A percentile compares a stretch with the other conserved stretches of the same genome.
Evolutionary conservation across 2,888 invertebrate species (phyloP).

Genomic region (Ypsolopha sequella): DNA sequence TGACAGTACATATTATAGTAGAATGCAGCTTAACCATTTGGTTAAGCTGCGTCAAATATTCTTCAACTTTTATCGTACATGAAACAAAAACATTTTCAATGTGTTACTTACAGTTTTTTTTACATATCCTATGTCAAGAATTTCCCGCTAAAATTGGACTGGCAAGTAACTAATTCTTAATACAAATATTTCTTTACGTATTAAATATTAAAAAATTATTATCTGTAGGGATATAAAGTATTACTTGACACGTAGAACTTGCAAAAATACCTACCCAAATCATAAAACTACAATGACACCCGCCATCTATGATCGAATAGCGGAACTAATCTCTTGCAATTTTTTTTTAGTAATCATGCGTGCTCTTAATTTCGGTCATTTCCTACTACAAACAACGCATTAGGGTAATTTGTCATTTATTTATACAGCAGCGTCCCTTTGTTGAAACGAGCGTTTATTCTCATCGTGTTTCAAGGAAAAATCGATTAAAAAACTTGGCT

Average conservation of each 20-base stretch:
- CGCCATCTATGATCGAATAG: conserved; percentile 58
- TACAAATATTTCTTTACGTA: too few species aligned
- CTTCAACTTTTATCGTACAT: background rate
- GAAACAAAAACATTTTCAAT: too few species aligned
- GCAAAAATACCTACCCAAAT: too few species aligned
- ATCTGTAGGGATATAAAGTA: too few species aligned
- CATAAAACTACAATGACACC: too few species aligned
- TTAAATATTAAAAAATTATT: too few species aligned
- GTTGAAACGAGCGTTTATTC: too few species aligned
- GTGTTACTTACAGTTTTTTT: background rate
- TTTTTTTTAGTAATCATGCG: conserved; percentile 23
- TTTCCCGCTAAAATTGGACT: background rate
- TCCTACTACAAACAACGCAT: conserved; percentile 25
- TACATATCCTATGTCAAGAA: background rate
- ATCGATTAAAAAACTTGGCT: conserved; percentile 31
- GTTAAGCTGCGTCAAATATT: background rate
- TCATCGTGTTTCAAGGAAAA: conserved; percentile 30
- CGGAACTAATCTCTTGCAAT: conserved; percentile 23
- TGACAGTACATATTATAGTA: background rate
- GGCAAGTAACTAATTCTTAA: too few species aligned
- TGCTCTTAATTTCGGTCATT: conserved; percentile 44
- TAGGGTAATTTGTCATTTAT: background rate
- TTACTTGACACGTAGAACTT: too few species aligned
- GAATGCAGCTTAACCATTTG: background rate
- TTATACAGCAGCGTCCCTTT: background rate